Percentiles rank a stretch among this genome's conserved stretches.
phyloP scores from a whole-genome alignment of 2,797 vertebrate genomes.

The Syngnathus rostellatus region DNA sequence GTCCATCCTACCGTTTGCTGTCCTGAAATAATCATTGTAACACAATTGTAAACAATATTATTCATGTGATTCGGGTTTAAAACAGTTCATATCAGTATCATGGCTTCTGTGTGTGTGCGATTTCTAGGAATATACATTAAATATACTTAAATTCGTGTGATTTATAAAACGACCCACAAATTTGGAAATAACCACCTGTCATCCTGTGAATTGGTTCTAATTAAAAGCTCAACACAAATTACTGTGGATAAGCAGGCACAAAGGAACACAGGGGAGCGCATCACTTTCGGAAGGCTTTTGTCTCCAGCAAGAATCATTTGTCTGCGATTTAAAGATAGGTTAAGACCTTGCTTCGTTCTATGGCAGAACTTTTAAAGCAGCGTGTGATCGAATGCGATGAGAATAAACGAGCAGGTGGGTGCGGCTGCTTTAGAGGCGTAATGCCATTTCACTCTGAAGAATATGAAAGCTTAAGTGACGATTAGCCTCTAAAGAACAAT shows the following conservation, averaged over 20 bases:
- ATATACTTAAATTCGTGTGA: not conserved
- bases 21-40: too few relatives aligned
- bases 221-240: not conserved
- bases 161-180: not conserved
- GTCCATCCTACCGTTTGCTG: too few relatives aligned
- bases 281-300: not conserved
- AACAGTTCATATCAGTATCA: not conserved
- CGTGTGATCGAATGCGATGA: conserved; percentile 1
- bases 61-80: not conserved
- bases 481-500: conserved; percentile 6
- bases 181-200: not conserved
- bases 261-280: not conserved
- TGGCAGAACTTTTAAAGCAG: conserved; percentile 14
- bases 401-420: conserved; percentile 7
- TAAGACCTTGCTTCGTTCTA: not conserved
- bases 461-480: conserved; percentile 9
- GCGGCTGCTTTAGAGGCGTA: not conserved
- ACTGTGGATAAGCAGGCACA: not conserved
- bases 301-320: not conserved
- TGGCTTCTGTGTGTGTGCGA: not conserved
- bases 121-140: not conserved
- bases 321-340: conserved; percentile 1
- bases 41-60: not conserved
- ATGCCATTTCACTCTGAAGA: conserved; percentile 6
- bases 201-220: conserved; percentile 1